A percentile compares a stretch with the other conserved stretches of the same genome.
Conservation (phyloP, 2,797 vertebrate species). For the Sebastiscus tertius region DNA sequence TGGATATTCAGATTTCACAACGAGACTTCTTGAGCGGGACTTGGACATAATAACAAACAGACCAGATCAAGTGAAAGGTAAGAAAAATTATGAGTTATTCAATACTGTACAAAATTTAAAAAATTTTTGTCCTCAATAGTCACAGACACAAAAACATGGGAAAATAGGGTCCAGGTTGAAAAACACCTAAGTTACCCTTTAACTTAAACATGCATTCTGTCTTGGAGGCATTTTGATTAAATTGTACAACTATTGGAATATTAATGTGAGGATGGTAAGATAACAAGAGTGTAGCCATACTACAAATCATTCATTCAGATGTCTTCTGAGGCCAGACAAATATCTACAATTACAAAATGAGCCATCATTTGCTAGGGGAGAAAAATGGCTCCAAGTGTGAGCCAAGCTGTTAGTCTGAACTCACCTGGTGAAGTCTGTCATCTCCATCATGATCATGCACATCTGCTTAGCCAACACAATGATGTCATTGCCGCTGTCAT, state of each 20-base stretch:
- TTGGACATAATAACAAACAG: no score
- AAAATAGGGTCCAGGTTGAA: neutral
- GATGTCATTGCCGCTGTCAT: constrained; percentile 98
- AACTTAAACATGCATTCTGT: constrained; percentile 37
- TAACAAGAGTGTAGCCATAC: neutral
- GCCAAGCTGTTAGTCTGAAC: constrained; percentile 27
- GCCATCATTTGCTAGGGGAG: neutral
- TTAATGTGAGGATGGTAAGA: constrained; percentile 13
- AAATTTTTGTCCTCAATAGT: no score
- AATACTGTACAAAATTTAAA: no score
- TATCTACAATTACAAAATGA: neutral
- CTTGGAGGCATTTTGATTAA: constrained; percentile 34
- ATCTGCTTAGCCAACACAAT: constrained; percentile 99
- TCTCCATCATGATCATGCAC: constrained; percentile 99
- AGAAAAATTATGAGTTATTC: no score
- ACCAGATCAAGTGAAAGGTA: no score
- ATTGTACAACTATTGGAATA: constrained; percentile 31
- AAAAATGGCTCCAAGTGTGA: neutral
- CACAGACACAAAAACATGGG: no score
- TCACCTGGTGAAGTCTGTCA: constrained; percentile 99
- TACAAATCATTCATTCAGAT: neutral
- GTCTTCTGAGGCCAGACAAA: neutral
- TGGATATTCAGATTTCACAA: no score
- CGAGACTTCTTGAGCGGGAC: no score
- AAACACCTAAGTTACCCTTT: neutral